Evolutionary conservation across 1,140 invertebrate species (phyloP).

Genomic region (Mizuhopecten yessoensis): DNA sequence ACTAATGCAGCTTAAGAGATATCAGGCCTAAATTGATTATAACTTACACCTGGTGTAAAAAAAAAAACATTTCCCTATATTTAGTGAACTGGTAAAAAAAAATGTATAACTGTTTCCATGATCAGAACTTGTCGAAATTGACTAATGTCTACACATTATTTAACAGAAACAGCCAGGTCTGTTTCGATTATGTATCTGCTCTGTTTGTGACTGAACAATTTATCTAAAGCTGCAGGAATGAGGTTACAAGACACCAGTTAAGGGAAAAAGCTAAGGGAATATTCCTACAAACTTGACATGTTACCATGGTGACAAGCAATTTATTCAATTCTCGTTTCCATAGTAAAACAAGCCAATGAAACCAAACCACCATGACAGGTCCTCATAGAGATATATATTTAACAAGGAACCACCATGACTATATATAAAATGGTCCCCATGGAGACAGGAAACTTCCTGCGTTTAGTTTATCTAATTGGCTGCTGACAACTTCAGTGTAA

Average conservation of each 20-base stretch:
- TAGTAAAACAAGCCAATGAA: neutral
- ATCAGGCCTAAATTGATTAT: no score
- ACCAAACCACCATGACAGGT: neutral
- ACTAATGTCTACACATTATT: no score
- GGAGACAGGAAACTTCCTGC: neutral
- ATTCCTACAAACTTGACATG: neutral
- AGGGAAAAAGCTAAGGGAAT: neutral
- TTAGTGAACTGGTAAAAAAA: no score
- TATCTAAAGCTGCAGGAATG: neutral
- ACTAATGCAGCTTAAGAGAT: no score
- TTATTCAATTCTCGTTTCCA: neutral
- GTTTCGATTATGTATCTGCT: neutral
- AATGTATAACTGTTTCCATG: no score
- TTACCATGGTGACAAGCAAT: constrained; percentile 5
- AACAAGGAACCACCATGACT: neutral
- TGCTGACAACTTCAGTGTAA: neutral
- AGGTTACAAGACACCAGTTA: neutral
- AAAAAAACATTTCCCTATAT: no score
- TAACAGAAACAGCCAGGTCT: neutral
- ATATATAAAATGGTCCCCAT: neutral
- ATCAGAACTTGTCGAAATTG: no score
- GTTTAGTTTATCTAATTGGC: constrained; percentile 14
- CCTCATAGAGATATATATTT: neutral
- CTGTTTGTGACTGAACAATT: neutral
- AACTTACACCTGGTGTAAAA: no score